Conservation (phyloP, 2,888 invertebrate genomes). For the Odiellus spinosus region DNA sequence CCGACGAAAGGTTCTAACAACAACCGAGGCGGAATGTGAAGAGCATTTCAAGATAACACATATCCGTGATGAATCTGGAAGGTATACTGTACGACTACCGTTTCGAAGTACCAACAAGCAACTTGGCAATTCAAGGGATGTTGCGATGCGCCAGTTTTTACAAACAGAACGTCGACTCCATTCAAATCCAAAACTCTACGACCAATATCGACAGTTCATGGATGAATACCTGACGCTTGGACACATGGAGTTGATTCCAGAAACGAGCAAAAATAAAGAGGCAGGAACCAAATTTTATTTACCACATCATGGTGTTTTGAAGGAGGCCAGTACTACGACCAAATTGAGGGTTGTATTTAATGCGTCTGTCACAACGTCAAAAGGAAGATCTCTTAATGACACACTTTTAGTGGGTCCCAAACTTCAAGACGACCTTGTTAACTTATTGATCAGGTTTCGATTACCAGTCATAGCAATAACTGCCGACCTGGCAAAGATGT, state of each 20-base stretch:
- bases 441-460: constrained; percentile 23
- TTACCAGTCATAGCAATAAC: constrained; percentile 22
- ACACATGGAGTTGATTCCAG: constrained; percentile 1
- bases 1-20: background rate
- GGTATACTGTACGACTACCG: background rate
- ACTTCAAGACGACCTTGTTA: constrained; percentile 24
- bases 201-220: constrained; percentile 1
- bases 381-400: constrained; percentile 25
- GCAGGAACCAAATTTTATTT: too few relatives aligned
- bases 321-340: constrained; percentile 1
- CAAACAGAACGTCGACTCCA: background rate
- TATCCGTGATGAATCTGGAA: background rate
- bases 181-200: background rate
- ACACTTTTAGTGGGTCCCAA: constrained; percentile 24
- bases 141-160: background rate
- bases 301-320: constrained; percentile 3
- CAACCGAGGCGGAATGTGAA: background rate
- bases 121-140: background rate
- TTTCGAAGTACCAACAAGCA: background rate
- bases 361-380: constrained; percentile 2
- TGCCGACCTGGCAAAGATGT: too few relatives aligned
- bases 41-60: background rate
- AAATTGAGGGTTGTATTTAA: constrained; percentile 1
- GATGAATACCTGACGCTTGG: background rate
- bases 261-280: too few relatives aligned